Percentiles rank a stretch among this genome's conserved stretches.
These are phyloP conservation scores for Pyralis farinalis DNA, from an alignment of 2,888 invertebrate genomes.

Conservation along the genomic window DNA sequence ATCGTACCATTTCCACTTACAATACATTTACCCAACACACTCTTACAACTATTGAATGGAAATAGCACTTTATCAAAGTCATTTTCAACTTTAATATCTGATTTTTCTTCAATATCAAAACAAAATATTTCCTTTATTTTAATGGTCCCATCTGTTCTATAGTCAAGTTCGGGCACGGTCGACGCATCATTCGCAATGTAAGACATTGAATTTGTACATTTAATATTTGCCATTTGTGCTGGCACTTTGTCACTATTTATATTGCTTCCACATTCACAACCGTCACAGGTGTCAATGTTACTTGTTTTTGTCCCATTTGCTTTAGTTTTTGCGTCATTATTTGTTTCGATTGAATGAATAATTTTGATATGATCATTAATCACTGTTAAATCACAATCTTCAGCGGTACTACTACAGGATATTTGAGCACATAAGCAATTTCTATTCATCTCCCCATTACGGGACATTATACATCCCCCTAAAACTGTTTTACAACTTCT, in stretches of 20 bases:
- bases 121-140: slow-evolving; percentile 57
- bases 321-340: too few species aligned
- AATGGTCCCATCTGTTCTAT: slow-evolving; percentile 49
- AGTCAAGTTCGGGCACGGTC: slow-evolving; percentile 40
- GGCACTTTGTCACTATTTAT: slow-evolving; percentile 9
- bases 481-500: slow-evolving; percentile 40
- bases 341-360: too few species aligned
- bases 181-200: background rate
- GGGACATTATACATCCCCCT: slow-evolving; percentile 44
- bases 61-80: slow-evolving; percentile 25
- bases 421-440: slow-evolving; percentile 52
- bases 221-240: slow-evolving; percentile 13
- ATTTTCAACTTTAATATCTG: slow-evolving; percentile 12
- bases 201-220: background rate
- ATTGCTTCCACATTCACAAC: slow-evolving; percentile 39
- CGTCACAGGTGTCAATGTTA: slow-evolving; percentile 25
- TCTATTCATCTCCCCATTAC: slow-evolving; percentile 25
- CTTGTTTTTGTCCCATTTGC: too few species aligned
- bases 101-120: slow-evolving; percentile 30
- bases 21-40: slow-evolving; percentile 62
- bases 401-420: slow-evolving; percentile 22
- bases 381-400: slow-evolving; percentile 28
- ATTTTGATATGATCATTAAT: slow-evolving; percentile 12
- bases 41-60: slow-evolving; percentile 61
- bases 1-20: slow-evolving; percentile 59